These are phyloP conservation scores for Morus bassanus DNA, from an alignment of 2,797 vertebrate species.

Conservation along the genomic window DNA sequence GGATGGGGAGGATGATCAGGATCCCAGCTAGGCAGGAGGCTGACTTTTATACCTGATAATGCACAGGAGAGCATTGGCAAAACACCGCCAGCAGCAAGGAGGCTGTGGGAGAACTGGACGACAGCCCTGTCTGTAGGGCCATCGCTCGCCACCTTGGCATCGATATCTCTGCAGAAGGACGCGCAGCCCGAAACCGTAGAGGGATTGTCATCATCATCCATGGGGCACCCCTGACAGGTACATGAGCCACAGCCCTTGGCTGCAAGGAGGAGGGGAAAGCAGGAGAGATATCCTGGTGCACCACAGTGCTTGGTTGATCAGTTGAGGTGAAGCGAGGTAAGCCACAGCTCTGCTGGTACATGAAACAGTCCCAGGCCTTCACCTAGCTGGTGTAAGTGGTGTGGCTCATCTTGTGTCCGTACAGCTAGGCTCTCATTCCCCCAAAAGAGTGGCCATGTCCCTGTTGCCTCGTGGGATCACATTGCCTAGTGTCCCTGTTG, in stretches of 20 bases:
- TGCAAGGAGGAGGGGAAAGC: background rate
- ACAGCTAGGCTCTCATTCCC: background rate
- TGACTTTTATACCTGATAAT: background rate
- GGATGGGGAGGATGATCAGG: background rate
- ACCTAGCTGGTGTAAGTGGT: background rate
- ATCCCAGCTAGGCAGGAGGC: background rate
- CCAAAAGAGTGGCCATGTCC: background rate
- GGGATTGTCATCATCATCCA: slow-evolving; percentile 85
- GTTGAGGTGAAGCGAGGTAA: background rate
- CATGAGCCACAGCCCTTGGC: background rate
- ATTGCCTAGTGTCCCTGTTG: background rate
- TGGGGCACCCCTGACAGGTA: slow-evolving; percentile 87
- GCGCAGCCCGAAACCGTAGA: slow-evolving; percentile 58
- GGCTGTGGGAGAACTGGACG: slow-evolving; percentile 69
- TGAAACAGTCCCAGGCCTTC: background rate
- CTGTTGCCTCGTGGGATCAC: accelerated
- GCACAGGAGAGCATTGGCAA: background rate
- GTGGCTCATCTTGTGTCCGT: background rate
- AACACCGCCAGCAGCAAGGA: background rate
- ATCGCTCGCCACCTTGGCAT: slow-evolving; percentile 79
- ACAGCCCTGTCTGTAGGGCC: slow-evolving; percentile 77
- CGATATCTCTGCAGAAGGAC: slow-evolving; percentile 73
- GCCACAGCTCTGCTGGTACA: background rate
- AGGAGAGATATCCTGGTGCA: background rate
- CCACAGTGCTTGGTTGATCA: background rate